Evolutionary conservation across 2,888 invertebrate genomes (phyloP), one percentile per base, ranked within the genome.

Genomic region (Heliconius hortense): DNA sequence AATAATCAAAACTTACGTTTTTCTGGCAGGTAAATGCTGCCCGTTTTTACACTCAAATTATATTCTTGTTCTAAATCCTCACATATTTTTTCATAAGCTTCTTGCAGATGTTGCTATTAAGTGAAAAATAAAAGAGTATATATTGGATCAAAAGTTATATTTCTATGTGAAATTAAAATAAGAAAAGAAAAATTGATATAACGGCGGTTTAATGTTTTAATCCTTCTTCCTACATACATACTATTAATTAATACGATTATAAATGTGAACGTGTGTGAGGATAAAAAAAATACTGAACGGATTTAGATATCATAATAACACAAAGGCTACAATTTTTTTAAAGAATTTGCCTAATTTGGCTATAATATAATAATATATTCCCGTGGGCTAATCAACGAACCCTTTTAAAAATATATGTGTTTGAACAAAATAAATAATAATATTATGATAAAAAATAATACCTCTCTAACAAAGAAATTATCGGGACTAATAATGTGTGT

Each of bases 391-490:
- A 48, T 48, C 18, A 48, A 7, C 53, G n/a, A n/a, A 56, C 3
- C n/a, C 10, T 56, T 56, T 35, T 10, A 56, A 56, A 53, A 56
- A 59, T 5, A 59, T 5, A 18, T 76, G 18, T 18, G 68, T 71
- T 53, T 53, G n/a, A 67, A 24, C 63, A 24, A 60, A 60, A 60
- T 68, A 67, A 67, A 59, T 26, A 72, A 31, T 26, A 4, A 67
- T 39, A 39, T 24, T 59, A 43, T 15, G 21, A 59, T 59, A 68
- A 68, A 59, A 13, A 31, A 43, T 59, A 8, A 53, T 89, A 96
- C 96, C 90, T 95, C 95, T 81, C 96, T 95, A 0, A 96, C 95
- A 84, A 94, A 97, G 84, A 97, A 96, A 77, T 94, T 91, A 81
- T 95, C 92, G 0, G 97, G 97, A 84, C 95, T 95, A 35, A 95